phyloP scores from a whole-genome alignment of 1,140 invertebrate genomes.

The Camponotus vicinus region DNA sequence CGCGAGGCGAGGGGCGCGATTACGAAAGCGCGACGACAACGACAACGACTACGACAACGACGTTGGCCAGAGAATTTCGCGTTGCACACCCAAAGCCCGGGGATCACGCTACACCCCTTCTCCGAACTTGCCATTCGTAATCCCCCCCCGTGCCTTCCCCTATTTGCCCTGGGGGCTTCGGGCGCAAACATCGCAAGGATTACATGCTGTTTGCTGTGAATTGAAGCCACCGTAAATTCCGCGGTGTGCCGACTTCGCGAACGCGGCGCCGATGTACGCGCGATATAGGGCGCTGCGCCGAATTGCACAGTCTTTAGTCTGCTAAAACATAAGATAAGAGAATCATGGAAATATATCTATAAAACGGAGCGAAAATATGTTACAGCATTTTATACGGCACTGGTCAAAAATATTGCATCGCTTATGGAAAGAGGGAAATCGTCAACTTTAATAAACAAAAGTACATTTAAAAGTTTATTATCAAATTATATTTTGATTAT shows the following conservation, averaged over 20 bases:
- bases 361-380: neutral
- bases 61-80: slow-evolving; percentile 1
- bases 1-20: slow-evolving; percentile 43
- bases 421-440: too few relatives aligned
- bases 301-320: neutral
- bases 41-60: neutral
- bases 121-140: slow-evolving; percentile 40
- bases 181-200: slow-evolving; percentile 61
- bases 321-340: neutral
- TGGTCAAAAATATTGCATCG: too few relatives aligned
- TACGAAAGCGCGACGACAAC: slow-evolving; percentile 30
- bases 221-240: slow-evolving; percentile 59
- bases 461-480: too few relatives aligned
- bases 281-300: slow-evolving; percentile 2
- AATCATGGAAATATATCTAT: neutral
- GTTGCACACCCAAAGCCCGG: slow-evolving; percentile 46
- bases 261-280: slow-evolving; percentile 4
- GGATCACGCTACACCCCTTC: slow-evolving; percentile 21
- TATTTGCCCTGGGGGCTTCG: slow-evolving; percentile 59
- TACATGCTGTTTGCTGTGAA: slow-evolving; percentile 60
- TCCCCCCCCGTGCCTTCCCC: slow-evolving; percentile 30
- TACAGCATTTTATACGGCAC: neutral
- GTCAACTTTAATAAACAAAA: too few relatives aligned
- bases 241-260: slow-evolving; percentile 54
- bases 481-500: too few relatives aligned